A percentile compares a stretch with the other conserved stretches of the same genome.
phyloP scores from a whole-genome alignment of 2,113 vertebrate species.

The Hucho hucho region DNA sequence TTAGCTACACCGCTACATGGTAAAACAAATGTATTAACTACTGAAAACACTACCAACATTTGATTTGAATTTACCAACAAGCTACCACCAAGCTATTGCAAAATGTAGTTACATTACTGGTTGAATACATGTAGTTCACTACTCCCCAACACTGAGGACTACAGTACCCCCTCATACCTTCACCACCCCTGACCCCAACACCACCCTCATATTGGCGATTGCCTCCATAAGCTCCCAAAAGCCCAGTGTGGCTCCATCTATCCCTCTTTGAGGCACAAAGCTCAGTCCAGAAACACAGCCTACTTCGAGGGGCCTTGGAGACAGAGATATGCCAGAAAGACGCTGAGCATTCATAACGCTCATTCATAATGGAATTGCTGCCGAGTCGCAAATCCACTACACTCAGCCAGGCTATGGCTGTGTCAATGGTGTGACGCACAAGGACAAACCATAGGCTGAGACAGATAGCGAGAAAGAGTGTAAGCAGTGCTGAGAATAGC shows the following conservation, averaged over 20 bases:
- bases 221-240: background rate
- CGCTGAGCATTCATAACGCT: slow-evolving; percentile 25
- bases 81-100: too few species aligned
- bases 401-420: slow-evolving; percentile 49
- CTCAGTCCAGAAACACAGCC: slow-evolving; percentile 47
- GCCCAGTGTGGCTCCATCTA: slow-evolving; percentile 39
- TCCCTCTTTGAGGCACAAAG: slow-evolving; percentile 43
- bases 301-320: slow-evolving; percentile 50
- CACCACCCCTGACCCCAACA: too few species aligned
- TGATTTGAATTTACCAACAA: too few species aligned
- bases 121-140: too few species aligned
- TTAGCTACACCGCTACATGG: too few species aligned
- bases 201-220: too few species aligned
- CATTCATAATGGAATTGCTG: slow-evolving; percentile 56
- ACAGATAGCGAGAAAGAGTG: slow-evolving; percentile 21
- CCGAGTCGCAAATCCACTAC: slow-evolving; percentile 53
- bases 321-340: slow-evolving; percentile 49
- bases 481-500: background rate
- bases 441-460: slow-evolving; percentile 45
- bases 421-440: slow-evolving; percentile 47
- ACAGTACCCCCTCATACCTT: too few species aligned
- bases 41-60: too few species aligned
- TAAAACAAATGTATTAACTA: too few species aligned
- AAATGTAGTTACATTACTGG: too few species aligned
- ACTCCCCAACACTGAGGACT: too few species aligned